These are phyloP conservation scores for Pegea sp. DNA, from an alignment of 23 tunicate species.

Conservation along the genomic window DNA sequence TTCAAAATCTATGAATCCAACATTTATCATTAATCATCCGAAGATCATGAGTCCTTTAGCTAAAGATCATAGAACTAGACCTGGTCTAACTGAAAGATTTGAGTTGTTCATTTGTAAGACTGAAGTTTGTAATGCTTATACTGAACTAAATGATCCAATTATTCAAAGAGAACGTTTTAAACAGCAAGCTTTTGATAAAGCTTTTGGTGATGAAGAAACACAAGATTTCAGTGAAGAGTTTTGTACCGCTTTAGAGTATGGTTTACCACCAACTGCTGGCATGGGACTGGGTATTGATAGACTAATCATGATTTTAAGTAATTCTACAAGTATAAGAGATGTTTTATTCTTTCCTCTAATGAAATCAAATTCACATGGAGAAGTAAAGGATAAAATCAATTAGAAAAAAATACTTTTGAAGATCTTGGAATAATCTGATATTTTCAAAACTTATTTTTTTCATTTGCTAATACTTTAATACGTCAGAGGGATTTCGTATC, in stretches of 20 bases:
- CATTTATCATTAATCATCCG: constrained; percentile 94
- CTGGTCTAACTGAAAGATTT: constrained; percentile 86
- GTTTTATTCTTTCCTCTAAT: constrained; percentile 85
- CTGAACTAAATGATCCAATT: constrained; percentile 94
- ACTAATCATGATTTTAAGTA: constrained; percentile 78
- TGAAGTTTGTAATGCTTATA: constrained; percentile 92
- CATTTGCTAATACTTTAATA: no score
- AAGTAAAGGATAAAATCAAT: no score
- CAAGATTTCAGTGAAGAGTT: constrained; percentile 65
- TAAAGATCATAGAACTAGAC: constrained; percentile 51
- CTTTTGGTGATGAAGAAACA: constrained; percentile 96
- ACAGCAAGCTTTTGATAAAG: constrained; percentile 90
- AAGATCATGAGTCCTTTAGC: constrained; percentile 98
- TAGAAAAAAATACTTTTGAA: no score
- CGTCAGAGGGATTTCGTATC: no score
- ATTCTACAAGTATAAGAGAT: constrained; percentile 86
- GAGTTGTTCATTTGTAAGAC: constrained; percentile 81
- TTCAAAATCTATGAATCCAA: constrained; percentile 73
- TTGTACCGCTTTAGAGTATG: constrained; percentile 87
- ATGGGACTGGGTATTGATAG: constrained; percentile 96
- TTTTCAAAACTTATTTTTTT: no score
- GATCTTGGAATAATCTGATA: no score
- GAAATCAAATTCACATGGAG: no score
- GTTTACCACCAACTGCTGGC: constrained; percentile 88
- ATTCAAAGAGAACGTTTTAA: constrained; percentile 83